Conservation (phyloP, 2,888 invertebrate genomes). For the Eupithecia vulgata region DNA sequence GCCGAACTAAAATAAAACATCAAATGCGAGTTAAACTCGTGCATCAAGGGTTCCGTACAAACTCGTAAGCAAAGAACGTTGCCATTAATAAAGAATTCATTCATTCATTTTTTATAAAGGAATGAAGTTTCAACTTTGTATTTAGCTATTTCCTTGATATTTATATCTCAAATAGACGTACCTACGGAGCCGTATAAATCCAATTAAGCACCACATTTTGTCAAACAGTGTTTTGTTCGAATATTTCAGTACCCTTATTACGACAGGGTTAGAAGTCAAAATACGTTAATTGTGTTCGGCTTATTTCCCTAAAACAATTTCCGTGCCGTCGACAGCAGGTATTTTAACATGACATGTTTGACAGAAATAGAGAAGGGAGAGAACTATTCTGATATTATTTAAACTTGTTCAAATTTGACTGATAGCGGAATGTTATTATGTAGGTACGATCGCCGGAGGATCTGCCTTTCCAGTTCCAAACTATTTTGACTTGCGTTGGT, state of each 20-base stretch:
- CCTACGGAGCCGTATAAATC: not conserved
- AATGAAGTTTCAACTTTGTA: not conserved
- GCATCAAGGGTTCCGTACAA: too few species aligned
- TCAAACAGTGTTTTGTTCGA: not conserved
- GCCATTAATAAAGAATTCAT: too few species aligned
- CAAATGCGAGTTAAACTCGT: too few species aligned
- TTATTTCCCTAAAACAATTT: slow-evolving; percentile 32
- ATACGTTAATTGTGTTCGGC: slow-evolving; percentile 1
- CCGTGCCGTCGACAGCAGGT: slow-evolving; percentile 31
- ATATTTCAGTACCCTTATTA: not conserved
- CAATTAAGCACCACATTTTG: not conserved
- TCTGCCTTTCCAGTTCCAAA: too few species aligned
- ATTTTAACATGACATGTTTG: slow-evolving; percentile 2
- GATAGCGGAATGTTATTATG: too few species aligned
- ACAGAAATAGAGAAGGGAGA: too few species aligned
- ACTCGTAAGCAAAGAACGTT: too few species aligned
- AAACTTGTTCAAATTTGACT: too few species aligned
- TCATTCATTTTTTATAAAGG: not conserved
- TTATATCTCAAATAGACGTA: not conserved
- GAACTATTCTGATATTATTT: not conserved
- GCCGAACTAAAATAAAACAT: too few species aligned
- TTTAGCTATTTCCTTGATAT: too few species aligned
- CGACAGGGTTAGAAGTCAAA: slow-evolving; percentile 10
- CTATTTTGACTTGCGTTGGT: too few species aligned
- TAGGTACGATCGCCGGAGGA: too few species aligned